Base-by-base conservation (phyloP, 2,113 vertebrate genomes). In the Cardinalis cardinalis region DNA sequence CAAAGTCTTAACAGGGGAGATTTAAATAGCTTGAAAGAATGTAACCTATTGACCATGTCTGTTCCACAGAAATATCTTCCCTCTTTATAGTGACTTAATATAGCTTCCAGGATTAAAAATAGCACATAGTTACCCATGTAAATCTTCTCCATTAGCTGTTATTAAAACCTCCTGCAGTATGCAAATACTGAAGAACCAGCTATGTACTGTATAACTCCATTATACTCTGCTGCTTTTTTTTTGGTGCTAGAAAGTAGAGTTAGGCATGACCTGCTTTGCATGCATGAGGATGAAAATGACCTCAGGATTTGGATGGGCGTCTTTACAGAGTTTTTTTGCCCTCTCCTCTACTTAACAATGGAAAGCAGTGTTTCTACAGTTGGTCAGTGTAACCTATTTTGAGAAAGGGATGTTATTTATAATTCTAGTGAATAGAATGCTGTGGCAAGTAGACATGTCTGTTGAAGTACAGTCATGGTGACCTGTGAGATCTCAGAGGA, bases 1-100 rank as follows among this genome's bases (percentile, higher is more conserved):
- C 43, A 65, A 40, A 85, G 69, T 25, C 56, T 46, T 84, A 21
- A 36, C 16, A 17, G 63, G 38, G 40, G 41, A 79, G 82, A 87
- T 83, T 92, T 83, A 92, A 95, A 95, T 92, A 96, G 79, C 89
- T 74, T 60, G 53, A 63, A 91, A 94, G 90, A 89, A 86, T 91
- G 85, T 95, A 93, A 94, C 90, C 90, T 83, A 41, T 34, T 94
- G 72, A 25, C 92, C 25, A 2, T 73, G 71, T 32, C 60, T 3
- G 1, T 88, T 94, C 66, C 55, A 56, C 40, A 74, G 66, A 84
- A 91, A 86, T 94, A 68, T 55, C 74, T 89, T 86, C 66, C 73
- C 28, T 80, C 72, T 91, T 71, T 56, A 18, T 53, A 81, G 64
- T 60, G 65, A 52, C 73, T 92, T 88, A 91, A 81, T 90, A 80